phyloP scores from a whole-genome alignment of 2,113 vertebrate species.

The Hydrolagus affinis region DNA sequence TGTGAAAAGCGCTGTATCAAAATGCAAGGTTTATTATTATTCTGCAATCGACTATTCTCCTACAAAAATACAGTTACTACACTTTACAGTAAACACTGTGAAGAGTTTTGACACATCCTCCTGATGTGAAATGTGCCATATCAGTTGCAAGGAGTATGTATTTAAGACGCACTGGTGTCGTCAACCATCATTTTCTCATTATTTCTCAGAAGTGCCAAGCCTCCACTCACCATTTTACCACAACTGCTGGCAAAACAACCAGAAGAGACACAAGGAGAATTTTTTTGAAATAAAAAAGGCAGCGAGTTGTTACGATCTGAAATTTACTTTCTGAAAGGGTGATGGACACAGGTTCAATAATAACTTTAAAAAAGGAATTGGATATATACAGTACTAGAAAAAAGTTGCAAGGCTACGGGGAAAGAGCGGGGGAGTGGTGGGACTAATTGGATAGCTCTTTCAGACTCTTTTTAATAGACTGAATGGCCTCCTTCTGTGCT shows the following conservation, averaged over 20 bases:
- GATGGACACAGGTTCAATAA: not conserved
- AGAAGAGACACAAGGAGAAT: not conserved
- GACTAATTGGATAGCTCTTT: not conserved
- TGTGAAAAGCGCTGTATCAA: too few relatives aligned
- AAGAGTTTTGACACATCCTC: too few relatives aligned
- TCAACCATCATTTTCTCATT: too few relatives aligned
- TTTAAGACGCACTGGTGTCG: too few relatives aligned
- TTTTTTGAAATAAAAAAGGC: not conserved
- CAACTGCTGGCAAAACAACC: not conserved
- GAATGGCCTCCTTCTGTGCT: not conserved
- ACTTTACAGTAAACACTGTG: too few relatives aligned
- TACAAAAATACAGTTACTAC: too few relatives aligned
- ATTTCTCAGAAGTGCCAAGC: too few relatives aligned
- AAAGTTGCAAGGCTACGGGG: not conserved
- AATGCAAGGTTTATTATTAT: too few relatives aligned
- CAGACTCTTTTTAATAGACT: not conserved
- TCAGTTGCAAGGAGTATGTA: too few relatives aligned
- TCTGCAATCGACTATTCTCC: too few relatives aligned
- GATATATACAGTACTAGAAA: not conserved
- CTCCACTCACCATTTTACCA: too few relatives aligned
- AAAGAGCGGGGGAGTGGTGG: not conserved
- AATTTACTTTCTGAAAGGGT: not conserved
- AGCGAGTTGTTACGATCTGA: not conserved
- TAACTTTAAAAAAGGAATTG: not conserved
- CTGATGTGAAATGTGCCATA: too few relatives aligned